These are phyloP conservation scores for Eristalis pertinax DNA, from an alignment of 2,888 invertebrate genomes.

Conservation along the genomic window DNA sequence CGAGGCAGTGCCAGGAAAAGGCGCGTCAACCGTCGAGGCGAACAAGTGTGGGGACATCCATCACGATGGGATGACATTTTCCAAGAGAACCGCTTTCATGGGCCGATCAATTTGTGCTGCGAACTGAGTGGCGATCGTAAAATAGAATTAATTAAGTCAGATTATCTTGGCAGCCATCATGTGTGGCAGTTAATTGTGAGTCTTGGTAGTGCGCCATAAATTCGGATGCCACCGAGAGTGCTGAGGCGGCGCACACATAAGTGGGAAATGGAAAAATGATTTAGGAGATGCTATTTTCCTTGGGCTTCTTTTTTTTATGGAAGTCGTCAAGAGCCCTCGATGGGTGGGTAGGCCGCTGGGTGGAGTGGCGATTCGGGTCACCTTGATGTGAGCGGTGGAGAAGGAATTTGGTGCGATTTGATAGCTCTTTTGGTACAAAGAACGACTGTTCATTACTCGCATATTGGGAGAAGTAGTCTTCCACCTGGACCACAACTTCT, in stretches of 20 bases:
- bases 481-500: too few relatives aligned
- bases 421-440: too few relatives aligned
- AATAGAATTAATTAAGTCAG: constrained; percentile 18
- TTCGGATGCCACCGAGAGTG: background rate
- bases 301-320: too few relatives aligned
- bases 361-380: too few relatives aligned
- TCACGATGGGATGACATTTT: constrained; percentile 15
- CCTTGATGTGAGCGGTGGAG: too few relatives aligned
- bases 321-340: too few relatives aligned
- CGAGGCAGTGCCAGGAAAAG: background rate
- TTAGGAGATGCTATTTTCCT: background rate
- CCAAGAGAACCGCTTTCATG: constrained; percentile 10
- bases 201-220: constrained; percentile 13
- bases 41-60: constrained; percentile 14
- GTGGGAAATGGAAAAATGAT: background rate
- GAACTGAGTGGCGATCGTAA: background rate
- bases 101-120: constrained; percentile 4
- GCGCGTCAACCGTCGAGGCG: too few relatives aligned
- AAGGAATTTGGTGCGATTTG: too few relatives aligned
- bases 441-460: too few relatives aligned
- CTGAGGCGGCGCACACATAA: background rate
- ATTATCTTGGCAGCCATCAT: constrained; percentile 4
- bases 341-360: too few relatives aligned
- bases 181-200: constrained; percentile 14
- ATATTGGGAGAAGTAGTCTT: too few relatives aligned